Evolutionary conservation across 2,113 vertebrate species (phyloP), one percentile per base, ranked within the genome.

Genomic region (Stegastes partitus): DNA sequence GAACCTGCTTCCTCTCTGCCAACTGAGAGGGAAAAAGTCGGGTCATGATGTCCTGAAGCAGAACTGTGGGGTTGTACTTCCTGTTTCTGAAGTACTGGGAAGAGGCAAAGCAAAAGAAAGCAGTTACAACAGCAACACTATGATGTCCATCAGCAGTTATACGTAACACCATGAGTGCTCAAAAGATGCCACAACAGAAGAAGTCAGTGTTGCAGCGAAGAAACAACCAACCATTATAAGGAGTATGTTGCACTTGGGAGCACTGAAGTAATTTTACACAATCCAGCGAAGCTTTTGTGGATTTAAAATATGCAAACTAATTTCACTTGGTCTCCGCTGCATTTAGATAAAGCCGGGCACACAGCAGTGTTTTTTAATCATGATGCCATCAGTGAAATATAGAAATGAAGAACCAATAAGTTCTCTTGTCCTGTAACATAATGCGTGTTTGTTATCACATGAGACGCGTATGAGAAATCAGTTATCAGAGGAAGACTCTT

Each of bases 21-120:
- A 97, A 76, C 74, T 96, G 94, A 0, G 89, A 53, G 0, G 96
- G 94, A 68, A 97, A 97, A 58, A 93, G 87, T 42, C 65, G 85
- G 49, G 82, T 83, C 93, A 96, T 94, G 81, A 97, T 94, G 73
- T 95, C 93, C 90, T 96, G 94, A 45, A 97, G 87, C 75, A 96
- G 70, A 74, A 92, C 70, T 0, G 96, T 97, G 72, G 91, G 79
- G 73, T 69, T 95, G 93, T 96, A 98, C 87, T 94, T 96, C 89
- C 96, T 95, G 89, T 93, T 95, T 89, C 93, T 96, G 56, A 98
- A 92, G 88, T 91, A 98, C 96, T 98, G 39, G 66, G 84, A 79
- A 53, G 57, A 70, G 26, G 68, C 63, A 54, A 45, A 58, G 53
- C 6, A 45, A 68, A 5, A 66, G 5, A 8, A 28, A 31, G 19